phyloP scores from a whole-genome alignment of 2,113 vertebrate species.

The Candoia aspera region DNA sequence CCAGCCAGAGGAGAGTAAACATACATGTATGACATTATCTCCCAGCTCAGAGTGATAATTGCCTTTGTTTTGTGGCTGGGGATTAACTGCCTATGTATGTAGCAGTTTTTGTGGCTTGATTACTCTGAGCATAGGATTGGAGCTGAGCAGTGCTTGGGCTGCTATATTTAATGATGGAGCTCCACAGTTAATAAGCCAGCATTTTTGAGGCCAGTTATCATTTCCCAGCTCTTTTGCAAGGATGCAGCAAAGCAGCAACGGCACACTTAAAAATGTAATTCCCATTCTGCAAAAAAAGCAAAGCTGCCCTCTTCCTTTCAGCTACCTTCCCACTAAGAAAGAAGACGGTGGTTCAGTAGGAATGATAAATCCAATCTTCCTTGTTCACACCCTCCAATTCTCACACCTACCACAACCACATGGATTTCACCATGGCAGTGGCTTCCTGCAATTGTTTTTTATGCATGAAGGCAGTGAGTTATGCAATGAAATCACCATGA shows the following conservation, averaged over 20 bases:
- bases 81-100: constrained; percentile 17
- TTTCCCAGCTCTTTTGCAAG: constrained; percentile 37
- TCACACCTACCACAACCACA: too few species aligned
- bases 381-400: background rate
- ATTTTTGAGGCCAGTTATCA: constrained; percentile 48
- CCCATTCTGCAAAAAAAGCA: constrained; percentile 27
- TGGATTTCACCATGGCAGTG: background rate
- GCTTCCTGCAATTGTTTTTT: background rate
- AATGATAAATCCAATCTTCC: background rate
- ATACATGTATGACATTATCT: background rate
- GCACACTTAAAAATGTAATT: constrained; percentile 26
- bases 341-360: background rate
- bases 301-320: constrained; percentile 7
- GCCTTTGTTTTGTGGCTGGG: background rate
- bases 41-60: constrained; percentile 1
- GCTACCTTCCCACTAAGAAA: constrained; percentile 12
- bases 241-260: constrained; percentile 11
- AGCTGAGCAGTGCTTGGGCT: constrained; percentile 44
- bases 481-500: background rate
- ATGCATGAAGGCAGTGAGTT: background rate
- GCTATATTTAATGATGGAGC: constrained; percentile 48
- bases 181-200: constrained; percentile 43
- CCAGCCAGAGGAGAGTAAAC: background rate
- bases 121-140: background rate
- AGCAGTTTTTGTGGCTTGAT: constrained; percentile 35